Percentiles rank a stretch among this genome's conserved stretches.
phyloP scores from a whole-genome alignment of 1,140 invertebrate genomes.

The Drosophila chauvacae region DNA sequence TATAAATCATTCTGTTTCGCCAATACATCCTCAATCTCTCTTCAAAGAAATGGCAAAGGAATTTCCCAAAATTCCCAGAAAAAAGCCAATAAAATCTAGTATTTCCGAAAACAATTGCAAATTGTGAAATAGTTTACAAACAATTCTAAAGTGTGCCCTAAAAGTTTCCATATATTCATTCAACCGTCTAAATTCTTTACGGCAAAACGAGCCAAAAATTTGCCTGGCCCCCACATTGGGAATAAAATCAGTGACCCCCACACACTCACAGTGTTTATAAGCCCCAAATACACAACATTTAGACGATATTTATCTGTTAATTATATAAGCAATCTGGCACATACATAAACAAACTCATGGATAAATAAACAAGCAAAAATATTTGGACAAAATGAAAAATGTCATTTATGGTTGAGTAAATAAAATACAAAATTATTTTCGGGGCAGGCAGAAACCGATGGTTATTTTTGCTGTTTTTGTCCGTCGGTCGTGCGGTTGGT shows the following conservation, averaged over 20 bases:
- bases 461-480: conserved; percentile 8
- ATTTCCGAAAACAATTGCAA: not conserved
- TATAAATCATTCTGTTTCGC: not conserved
- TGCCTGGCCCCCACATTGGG: conserved; percentile 9
- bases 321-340: conserved; percentile 38
- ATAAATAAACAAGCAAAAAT: conserved; percentile 56
- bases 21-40: not conserved
- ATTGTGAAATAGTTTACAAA: conserved; percentile 5
- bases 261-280: conserved; percentile 28
- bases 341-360: conserved; percentile 38
- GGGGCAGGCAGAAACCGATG: conserved; percentile 26
- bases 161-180: conserved; percentile 3
- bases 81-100: not conserved
- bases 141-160: conserved; percentile 19
- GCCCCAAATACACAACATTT: conserved; percentile 33
- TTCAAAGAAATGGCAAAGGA: no score
- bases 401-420: conserved; percentile 56
- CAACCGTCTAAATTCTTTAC: conserved; percentile 33
- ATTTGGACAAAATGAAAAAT: conserved; percentile 58
- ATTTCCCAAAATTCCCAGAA: not conserved
- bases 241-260: conserved; percentile 20
- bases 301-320: conserved; percentile 48
- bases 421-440: conserved; percentile 48
- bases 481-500: conserved; percentile 20
- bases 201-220: conserved; percentile 7